Percentiles rank a stretch among this genome's conserved stretches.
phyloP scores from a whole-genome alignment of 1,140 invertebrate species.

The Solen grandis region DNA sequence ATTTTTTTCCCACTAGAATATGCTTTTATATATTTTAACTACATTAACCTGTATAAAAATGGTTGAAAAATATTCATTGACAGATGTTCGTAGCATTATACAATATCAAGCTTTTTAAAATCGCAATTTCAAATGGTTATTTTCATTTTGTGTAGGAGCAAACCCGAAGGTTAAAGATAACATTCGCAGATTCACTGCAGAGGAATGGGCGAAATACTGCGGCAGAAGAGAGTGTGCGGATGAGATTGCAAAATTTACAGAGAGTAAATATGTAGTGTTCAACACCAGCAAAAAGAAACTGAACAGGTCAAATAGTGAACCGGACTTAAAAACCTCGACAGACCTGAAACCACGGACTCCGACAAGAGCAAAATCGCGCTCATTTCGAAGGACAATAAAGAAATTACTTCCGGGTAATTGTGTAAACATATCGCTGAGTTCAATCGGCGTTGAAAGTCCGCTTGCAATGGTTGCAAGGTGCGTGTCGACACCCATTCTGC shows the following conservation, averaged over 20 bases:
- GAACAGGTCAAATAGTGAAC: constrained; percentile 64
- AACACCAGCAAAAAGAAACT: constrained; percentile 62
- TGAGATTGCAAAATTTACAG: constrained; percentile 87
- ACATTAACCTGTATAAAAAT: too few species aligned
- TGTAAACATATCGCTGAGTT: constrained; percentile 16
- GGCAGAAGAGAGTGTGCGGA: constrained; percentile 88
- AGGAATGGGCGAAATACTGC: constrained; percentile 90
- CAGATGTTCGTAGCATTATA: too few species aligned
- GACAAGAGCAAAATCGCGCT: constrained; percentile 64
- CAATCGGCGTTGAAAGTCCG: constrained; percentile 55
- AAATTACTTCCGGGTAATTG: constrained; percentile 64
- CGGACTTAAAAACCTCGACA: constrained; percentile 52
- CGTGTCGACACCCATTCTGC: constrained; percentile 73
- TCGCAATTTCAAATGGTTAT: too few species aligned
- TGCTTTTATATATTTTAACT: too few species aligned
- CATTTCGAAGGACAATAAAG: constrained; percentile 68
- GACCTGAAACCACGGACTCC: constrained; percentile 41
- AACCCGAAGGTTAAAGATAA: constrained; percentile 88
- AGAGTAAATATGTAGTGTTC: constrained; percentile 72
- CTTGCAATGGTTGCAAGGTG: constrained; percentile 74
- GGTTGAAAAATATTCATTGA: too few species aligned
- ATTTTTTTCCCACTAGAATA: too few species aligned
- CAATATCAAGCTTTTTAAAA: too few species aligned
- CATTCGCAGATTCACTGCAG: constrained; percentile 86
- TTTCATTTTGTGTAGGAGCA: constrained; percentile 84